Conservation (phyloP, 23 tunicate genomes). For the Trididemnum nubilum region DNA sequence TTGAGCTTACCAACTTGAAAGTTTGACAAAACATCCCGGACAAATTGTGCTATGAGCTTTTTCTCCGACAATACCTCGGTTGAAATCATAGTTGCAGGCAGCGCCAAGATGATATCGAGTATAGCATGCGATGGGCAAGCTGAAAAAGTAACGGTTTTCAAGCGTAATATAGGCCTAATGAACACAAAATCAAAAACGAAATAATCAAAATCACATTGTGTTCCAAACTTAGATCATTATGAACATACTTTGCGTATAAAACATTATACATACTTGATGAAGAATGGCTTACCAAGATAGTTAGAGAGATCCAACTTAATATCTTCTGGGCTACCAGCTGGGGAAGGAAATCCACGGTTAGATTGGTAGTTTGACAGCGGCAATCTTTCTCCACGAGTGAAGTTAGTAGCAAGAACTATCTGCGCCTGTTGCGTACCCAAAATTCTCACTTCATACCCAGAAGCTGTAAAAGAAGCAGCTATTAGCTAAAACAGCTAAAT, state of each 20-base stretch:
- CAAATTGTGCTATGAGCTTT: background rate
- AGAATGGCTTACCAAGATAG: constrained; percentile 43
- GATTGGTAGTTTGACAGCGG: background rate
- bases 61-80: background rate
- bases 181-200: background rate
- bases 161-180: background rate
- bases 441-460: constrained; percentile 50
- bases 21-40: background rate
- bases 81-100: constrained; percentile 32
- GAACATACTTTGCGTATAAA: too few relatives aligned
- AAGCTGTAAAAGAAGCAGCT: constrained; percentile 42
- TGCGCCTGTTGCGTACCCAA: constrained; percentile 57
- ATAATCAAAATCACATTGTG: too few relatives aligned
- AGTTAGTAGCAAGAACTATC: constrained; percentile 36
- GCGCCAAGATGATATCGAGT: constrained; percentile 50
- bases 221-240: too few relatives aligned
- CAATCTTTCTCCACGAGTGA: constrained; percentile 37
- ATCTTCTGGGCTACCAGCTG: constrained; percentile 41
- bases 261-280: too few relatives aligned
- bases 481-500: too few relatives aligned
- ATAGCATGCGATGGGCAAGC: constrained; percentile 82
- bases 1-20: background rate
- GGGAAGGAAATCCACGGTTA: constrained; percentile 4
- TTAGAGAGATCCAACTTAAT: constrained; percentile 33
- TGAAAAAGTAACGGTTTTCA: constrained; percentile 2